Evolutionary conservation across 1,140 invertebrate species (phyloP), one percentile per base, ranked within the genome.

Genomic region (Acromyrmex echinatior): DNA sequence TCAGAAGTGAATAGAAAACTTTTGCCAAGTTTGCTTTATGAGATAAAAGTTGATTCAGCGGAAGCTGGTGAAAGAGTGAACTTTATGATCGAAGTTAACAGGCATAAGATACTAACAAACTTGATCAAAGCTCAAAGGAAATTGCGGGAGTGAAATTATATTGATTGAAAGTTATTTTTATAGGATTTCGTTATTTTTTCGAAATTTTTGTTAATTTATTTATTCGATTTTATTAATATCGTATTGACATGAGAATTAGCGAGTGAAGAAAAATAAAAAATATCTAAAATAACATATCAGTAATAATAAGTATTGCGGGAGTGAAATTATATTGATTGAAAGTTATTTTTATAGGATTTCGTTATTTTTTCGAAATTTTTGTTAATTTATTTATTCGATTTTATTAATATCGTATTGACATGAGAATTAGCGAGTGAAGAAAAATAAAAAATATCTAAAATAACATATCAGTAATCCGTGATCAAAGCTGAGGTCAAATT

Each of bases 41-140:
- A 81, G 51, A 82, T 82, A 60, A 21, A 35, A 82, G 25, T 60
- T 74, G 53, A 21, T 71, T 18, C 66, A 35, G 14, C 21, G 28
- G 21, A 73, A 82, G 56, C 28, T 58, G 35, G n/a, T 16, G 12
- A 16, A 31, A 60, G 18, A 66, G 16, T 31, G 45, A n/a, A 71
- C 56, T 45, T 73, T 73, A 49, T 12, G 21, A 14, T 25, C 12
- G 0, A 62, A 82, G 18, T 74, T 74, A 18, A 28, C 6, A 49
- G 12, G 31, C 16, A 35, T 35, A 31, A 74, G 25, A 82, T 62
- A 16, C 58, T 84, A 62, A 82, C 35, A 25, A 60, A 60, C 31
- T 49, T 10, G 25, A 73, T 21, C 18, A n/a, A 31, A 65, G 3
- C 18, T 12, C 49, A 10, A 25, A 18, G 12, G 21, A 62, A 79